Conservation (phyloP, 2,888 invertebrate species). For the Parapristionchus giblindavisi region DNA sequence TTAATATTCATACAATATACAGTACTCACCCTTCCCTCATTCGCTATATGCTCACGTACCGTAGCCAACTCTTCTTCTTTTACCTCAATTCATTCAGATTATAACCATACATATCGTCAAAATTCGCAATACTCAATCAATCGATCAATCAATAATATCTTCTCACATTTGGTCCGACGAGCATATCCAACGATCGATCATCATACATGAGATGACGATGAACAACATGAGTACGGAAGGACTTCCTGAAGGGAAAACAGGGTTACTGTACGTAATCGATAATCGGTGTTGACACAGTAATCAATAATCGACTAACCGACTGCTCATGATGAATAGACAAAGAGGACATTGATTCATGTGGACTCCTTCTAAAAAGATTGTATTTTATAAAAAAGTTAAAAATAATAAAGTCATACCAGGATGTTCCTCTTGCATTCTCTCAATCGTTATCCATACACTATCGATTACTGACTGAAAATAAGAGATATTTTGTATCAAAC, state of each 20-base stretch:
- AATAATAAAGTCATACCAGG: constrained; percentile 1
- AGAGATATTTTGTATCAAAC: too few species aligned
- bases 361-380: not conserved
- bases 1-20: too few species aligned
- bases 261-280: not conserved
- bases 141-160: not conserved
- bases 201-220: constrained; percentile 33
- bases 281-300: not conserved
- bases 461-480: constrained; percentile 32
- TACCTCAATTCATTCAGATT: too few species aligned
- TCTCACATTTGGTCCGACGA: constrained; percentile 33
- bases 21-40: constrained; percentile 1
- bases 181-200: not conserved
- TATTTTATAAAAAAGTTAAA: not conserved
- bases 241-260: constrained; percentile 3
- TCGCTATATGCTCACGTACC: constrained; percentile 28
- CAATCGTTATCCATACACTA: constrained; percentile 33
- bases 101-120: too few species aligned
- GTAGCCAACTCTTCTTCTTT: constrained; percentile 32
- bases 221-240: constrained; percentile 33
- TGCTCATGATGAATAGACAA: constrained; percentile 30
- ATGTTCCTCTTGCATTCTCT: constrained; percentile 26
- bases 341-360: constrained; percentile 26
- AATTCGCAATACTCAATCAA: too few species aligned
- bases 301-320: constrained; percentile 8